Evolutionary conservation across 2,113 vertebrate species (phyloP).

Genomic region (Cyphomyrus plagiostoma): DNA sequence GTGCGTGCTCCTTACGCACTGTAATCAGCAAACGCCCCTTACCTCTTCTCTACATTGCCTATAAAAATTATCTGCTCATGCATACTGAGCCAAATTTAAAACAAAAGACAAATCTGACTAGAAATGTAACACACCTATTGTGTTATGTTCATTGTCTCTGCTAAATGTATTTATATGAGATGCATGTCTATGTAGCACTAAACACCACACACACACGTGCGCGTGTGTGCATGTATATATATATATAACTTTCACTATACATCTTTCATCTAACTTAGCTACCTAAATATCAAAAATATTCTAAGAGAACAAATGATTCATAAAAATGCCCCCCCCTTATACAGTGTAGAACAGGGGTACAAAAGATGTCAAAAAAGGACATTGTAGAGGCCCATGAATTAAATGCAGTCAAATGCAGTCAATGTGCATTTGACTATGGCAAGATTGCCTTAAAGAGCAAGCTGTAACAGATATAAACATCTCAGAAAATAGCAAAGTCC

Average conservation of each 20-base stretch:
- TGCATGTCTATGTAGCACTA: not conserved
- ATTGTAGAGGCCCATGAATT: not conserved
- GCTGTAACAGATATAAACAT: not conserved
- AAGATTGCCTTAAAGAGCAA: not conserved
- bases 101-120: too few species aligned
- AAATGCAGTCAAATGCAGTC: not conserved
- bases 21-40: too few species aligned
- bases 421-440: not conserved
- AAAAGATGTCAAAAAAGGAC: not conserved
- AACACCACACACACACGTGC: too few species aligned
- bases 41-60: not conserved
- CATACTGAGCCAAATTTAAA: slow-evolving; percentile 23
- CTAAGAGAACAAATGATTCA: not conserved
- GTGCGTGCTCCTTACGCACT: too few species aligned
- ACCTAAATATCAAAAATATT: not conserved
- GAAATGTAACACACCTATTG: too few species aligned
- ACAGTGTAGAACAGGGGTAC: not conserved
- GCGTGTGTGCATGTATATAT: too few species aligned
- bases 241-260: too few species aligned
- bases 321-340: not conserved
- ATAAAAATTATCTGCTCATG: slow-evolving; percentile 35
- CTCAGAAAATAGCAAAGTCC: not conserved
- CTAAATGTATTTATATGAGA: not conserved
- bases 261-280: too few species aligned
- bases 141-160: too few species aligned